Conservation (phyloP, 2,888 invertebrate genomes). For the Meandrusa payeni region DNA sequence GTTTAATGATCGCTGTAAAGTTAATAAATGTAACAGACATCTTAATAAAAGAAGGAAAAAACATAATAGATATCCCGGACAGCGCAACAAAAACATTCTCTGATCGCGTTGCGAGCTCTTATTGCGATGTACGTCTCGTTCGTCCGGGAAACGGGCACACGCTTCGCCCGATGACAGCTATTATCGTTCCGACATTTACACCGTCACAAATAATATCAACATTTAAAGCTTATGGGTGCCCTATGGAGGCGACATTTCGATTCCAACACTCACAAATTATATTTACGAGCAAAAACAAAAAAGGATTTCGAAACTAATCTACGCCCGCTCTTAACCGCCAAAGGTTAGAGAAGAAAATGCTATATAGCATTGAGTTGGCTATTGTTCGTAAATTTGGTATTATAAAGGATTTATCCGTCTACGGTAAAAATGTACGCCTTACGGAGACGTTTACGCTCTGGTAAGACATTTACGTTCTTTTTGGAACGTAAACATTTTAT, state of each 20-base stretch:
- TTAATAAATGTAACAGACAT: slow-evolving; percentile 39
- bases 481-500: no score
- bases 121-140: slow-evolving; percentile 33
- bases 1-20: slow-evolving; percentile 33
- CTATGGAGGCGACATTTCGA: slow-evolving; percentile 17
- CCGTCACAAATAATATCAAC: slow-evolving; percentile 16
- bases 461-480: no score
- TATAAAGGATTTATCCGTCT: no score
- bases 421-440: no score
- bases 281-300: no score
- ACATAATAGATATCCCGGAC: slow-evolving; percentile 30
- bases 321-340: no score
- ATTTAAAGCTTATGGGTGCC: slow-evolving; percentile 18
- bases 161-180: slow-evolving; percentile 4
- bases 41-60: slow-evolving; percentile 38
- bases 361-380: no score
- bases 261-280: no score
- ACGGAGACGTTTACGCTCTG: no score
- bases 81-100: slow-evolving; percentile 34
- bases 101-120: slow-evolving; percentile 31
- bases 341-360: no score
- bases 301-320: no score
- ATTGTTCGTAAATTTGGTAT: no score
- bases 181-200: slow-evolving; percentile 15
- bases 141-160: slow-evolving; percentile 25